Evolutionary conservation across 1,140 invertebrate species (phyloP).

Genomic region (Lepidurus couesii): DNA sequence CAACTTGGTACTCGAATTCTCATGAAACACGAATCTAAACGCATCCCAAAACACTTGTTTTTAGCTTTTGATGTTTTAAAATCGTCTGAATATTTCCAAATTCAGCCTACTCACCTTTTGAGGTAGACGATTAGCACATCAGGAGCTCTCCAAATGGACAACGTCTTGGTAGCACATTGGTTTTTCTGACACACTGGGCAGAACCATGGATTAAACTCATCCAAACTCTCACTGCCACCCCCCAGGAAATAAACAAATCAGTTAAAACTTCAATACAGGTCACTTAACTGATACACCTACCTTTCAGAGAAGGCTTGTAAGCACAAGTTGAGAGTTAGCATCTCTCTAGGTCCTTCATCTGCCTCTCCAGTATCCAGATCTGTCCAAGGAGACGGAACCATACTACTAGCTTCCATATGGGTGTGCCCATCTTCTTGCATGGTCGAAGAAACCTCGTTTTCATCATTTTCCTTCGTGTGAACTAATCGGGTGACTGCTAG

Average conservation of each 20-base stretch:
- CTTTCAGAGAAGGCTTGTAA: constrained; percentile 63
- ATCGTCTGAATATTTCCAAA: constrained; percentile 22
- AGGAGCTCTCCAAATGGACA: constrained; percentile 62
- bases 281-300: constrained; percentile 42
- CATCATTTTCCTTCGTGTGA: constrained; percentile 37
- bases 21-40: constrained; percentile 63
- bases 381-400: neutral
- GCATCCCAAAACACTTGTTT: constrained; percentile 33
- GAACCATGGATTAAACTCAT: constrained; percentile 66
- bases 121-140: constrained; percentile 65
- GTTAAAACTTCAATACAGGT: constrained; percentile 27
- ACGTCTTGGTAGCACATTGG: constrained; percentile 62
- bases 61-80: neutral
- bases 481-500: constrained; percentile 51
- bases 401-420: neutral
- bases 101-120: constrained; percentile 52
- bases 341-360: constrained; percentile 42
- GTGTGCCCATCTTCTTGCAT: neutral
- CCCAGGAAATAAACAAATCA: constrained; percentile 25
- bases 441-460: neutral
- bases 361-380: neutral
- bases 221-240: constrained; percentile 55
- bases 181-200: constrained; percentile 61
- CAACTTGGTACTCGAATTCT: constrained; percentile 60
- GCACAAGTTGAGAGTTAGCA: constrained; percentile 59